Evolutionary conservation across 1,140 invertebrate species (phyloP).

Genomic region (Drosophila gunungcola): DNA sequence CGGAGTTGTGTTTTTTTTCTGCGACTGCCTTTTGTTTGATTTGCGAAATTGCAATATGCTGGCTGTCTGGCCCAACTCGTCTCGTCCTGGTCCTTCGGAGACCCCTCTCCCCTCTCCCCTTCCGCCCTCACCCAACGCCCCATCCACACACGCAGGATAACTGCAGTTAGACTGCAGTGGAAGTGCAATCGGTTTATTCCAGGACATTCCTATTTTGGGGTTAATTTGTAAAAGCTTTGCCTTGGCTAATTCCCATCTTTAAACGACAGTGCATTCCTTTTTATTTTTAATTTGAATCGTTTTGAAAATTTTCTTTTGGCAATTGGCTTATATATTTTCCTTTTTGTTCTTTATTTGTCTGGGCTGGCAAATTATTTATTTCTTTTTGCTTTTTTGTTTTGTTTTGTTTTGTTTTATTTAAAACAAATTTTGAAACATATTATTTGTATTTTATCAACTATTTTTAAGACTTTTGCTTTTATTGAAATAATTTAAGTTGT

Average conservation of each 20-base stretch:
- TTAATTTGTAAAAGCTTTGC: neutral
- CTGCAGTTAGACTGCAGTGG: constrained; percentile 65
- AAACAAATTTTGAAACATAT: too few species aligned
- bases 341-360: neutral
- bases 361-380: neutral
- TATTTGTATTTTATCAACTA: too few species aligned
- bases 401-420: neutral
- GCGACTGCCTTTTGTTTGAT: constrained; percentile 76
- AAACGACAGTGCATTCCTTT: neutral
- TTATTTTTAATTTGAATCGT: constrained; percentile 8
- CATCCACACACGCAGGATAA: constrained; percentile 49
- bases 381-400: neutral
- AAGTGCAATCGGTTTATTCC: constrained; percentile 27
- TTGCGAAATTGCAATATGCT: constrained; percentile 82
- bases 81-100: constrained; percentile 24
- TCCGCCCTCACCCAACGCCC: neutral
- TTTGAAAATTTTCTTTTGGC: neutral
- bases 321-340: neutral
- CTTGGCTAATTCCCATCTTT: neutral
- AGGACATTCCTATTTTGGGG: constrained; percentile 13
- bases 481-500: too few species aligned
- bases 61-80: constrained; percentile 44
- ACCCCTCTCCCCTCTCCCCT: neutral
- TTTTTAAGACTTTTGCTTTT: too few species aligned
- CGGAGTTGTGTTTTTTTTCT: constrained; percentile 45